Evolutionary conservation across 2,797 vertebrate genomes (phyloP).

Genomic region (Oreochromis mossambicus): DNA sequence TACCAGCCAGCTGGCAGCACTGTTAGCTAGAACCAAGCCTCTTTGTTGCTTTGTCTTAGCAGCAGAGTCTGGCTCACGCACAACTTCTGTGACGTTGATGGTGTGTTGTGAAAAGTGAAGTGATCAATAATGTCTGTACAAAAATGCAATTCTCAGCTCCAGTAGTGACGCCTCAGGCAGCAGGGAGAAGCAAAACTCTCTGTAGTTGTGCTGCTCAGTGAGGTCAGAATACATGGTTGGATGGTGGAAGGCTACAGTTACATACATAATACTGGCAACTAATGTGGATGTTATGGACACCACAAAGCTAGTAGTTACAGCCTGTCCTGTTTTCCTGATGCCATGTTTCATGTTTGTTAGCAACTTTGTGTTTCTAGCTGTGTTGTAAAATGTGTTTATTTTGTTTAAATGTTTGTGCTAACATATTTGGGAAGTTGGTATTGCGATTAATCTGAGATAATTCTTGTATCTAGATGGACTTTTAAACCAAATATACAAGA

Average conservation of each 20-base stretch:
- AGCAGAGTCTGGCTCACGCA: not conserved
- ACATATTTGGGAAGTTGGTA: not conserved
- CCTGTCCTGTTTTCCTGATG: not conserved
- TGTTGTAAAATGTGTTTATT: not conserved
- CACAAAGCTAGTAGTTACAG: not conserved
- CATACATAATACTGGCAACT: not conserved
- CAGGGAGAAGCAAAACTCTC: not conserved
- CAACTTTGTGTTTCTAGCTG: not conserved
- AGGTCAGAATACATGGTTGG: not conserved
- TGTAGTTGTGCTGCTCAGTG: not conserved
- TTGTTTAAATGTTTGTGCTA: not conserved
- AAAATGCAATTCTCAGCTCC: slow-evolving; percentile 2
- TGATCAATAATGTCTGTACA: slow-evolving; percentile 3
- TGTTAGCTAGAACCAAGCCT: not conserved
- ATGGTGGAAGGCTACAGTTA: not conserved
- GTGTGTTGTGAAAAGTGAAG: not conserved
- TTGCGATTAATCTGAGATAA: not conserved
- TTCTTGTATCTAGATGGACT: not conserved
- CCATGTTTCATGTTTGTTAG: not conserved
- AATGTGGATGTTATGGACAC: not conserved
- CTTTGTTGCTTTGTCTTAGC: slow-evolving; percentile 1
- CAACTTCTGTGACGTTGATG: not conserved
- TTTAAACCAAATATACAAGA: not conserved
- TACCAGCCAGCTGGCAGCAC: not conserved
- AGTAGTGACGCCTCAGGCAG: not conserved